These are phyloP conservation scores for Apostichopus californicus DNA, from an alignment of 35 echinoderm and acorn worm genomes.

Conservation along the genomic window DNA sequence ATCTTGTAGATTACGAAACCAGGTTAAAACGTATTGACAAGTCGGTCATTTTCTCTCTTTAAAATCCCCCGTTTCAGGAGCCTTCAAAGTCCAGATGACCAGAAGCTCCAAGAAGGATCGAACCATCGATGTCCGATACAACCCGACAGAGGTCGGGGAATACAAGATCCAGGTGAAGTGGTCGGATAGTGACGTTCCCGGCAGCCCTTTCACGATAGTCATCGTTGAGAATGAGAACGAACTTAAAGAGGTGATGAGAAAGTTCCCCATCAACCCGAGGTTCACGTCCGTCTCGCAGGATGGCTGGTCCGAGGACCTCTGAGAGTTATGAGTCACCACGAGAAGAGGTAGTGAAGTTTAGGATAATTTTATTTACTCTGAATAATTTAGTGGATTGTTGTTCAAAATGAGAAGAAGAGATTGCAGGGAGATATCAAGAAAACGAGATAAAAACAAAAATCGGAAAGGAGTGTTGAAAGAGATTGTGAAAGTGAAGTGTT, in stretches of 20 bases:
- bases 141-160: conserved; percentile 78
- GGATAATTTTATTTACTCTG: too few species aligned
- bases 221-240: conserved; percentile 78
- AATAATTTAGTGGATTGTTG: too few species aligned
- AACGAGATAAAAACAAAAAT: too few species aligned
- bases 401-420: too few species aligned
- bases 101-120: conserved; percentile 81
- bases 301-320: conserved; percentile 40
- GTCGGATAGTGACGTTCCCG: conserved; percentile 90
- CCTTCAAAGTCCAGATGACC: conserved; percentile 92
- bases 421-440: too few species aligned
- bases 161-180: conserved; percentile 94
- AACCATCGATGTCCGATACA: conserved; percentile 90
- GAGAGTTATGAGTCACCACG: background rate
- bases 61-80: conserved; percentile 58
- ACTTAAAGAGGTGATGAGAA: conserved; percentile 59
- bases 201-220: conserved; percentile 80
- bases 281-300: background rate
- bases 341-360: too few species aligned
- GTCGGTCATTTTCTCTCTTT: background rate
- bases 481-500: too few species aligned
- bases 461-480: too few species aligned
- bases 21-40: too few species aligned
- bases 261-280: conserved; percentile 46
- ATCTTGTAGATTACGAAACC: too few species aligned